Conservation (phyloP, 2,113 vertebrate genomes). For the Equus quagga region DNA sequence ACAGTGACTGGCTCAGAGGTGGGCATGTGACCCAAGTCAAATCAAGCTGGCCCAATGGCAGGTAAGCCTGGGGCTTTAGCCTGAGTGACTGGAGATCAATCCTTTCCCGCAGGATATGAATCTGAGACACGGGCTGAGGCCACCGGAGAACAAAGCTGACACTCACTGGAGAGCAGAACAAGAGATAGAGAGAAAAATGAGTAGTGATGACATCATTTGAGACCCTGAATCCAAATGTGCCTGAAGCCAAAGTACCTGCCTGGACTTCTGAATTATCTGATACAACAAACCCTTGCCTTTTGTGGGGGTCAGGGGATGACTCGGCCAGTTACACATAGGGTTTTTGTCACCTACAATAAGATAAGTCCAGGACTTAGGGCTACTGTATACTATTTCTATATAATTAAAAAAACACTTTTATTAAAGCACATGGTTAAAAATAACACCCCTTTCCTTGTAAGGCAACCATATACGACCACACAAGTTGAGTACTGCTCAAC, state of each 20-base stretch:
- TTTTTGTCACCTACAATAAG: background rate
- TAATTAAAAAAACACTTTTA: background rate
- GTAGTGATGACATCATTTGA: background rate
- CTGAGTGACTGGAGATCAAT: background rate
- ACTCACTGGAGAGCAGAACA: background rate
- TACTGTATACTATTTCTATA: background rate
- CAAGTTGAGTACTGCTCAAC: background rate
- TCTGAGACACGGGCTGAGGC: background rate
- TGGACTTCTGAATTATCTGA: background rate
- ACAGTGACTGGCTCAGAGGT: background rate
- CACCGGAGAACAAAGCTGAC: background rate
- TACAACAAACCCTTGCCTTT: background rate
- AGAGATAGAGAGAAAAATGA: background rate
- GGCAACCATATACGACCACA: background rate
- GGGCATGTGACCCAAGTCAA: background rate
- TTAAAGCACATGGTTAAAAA: background rate
- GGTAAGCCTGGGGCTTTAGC: background rate
- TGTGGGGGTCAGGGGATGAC: too few relatives aligned
- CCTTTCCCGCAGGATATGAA: background rate
- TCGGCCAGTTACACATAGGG: background rate
- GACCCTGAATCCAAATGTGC: background rate
- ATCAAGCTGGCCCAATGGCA: background rate
- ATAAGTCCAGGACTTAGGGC: background rate
- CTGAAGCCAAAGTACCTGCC: background rate
- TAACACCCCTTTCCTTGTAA: background rate